Evolutionary conservation across 2,888 invertebrate species (phyloP).

Genomic region (Cryptosula pallasiana): DNA sequence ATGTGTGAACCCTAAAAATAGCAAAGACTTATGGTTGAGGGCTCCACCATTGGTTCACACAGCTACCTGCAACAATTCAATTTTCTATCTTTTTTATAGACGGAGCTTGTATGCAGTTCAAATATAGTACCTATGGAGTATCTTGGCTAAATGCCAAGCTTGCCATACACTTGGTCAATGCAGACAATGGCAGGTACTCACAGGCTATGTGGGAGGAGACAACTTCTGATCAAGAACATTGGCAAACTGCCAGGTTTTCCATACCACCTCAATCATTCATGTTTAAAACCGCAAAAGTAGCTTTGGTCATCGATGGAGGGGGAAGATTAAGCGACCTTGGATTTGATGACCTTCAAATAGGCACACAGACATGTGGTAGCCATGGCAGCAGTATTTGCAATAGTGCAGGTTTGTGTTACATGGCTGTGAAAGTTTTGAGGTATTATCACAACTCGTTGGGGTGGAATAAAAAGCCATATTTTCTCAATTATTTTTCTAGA

Average conservation of each 20-base stretch:
- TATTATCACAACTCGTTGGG: too few species aligned
- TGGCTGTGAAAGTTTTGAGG: too few species aligned
- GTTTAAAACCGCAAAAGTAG: not conserved
- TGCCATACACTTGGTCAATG: not conserved
- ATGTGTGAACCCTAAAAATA: too few species aligned
- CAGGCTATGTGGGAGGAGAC: not conserved
- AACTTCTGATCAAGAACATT: not conserved
- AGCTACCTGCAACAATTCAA: too few species aligned
- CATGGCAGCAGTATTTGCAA: not conserved
- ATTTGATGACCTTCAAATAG: constrained; percentile 12
- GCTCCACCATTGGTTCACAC: too few species aligned
- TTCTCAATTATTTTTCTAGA: too few species aligned
- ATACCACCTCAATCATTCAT: constrained; percentile 1
- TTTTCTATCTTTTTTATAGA: not conserved
- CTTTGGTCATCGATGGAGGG: not conserved
- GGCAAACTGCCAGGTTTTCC: constrained; percentile 7
- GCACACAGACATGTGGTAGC: not conserved
- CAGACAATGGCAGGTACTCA: not conserved
- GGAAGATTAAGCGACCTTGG: not conserved
- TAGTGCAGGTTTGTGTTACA: not conserved
- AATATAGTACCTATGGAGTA: not conserved
- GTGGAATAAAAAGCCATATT: too few species aligned
- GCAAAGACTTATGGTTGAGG: too few species aligned
- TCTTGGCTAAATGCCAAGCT: not conserved
- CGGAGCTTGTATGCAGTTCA: constrained; percentile 11